Conservation (phyloP, 2,888 invertebrate genomes). For the Apoda limacodes region DNA sequence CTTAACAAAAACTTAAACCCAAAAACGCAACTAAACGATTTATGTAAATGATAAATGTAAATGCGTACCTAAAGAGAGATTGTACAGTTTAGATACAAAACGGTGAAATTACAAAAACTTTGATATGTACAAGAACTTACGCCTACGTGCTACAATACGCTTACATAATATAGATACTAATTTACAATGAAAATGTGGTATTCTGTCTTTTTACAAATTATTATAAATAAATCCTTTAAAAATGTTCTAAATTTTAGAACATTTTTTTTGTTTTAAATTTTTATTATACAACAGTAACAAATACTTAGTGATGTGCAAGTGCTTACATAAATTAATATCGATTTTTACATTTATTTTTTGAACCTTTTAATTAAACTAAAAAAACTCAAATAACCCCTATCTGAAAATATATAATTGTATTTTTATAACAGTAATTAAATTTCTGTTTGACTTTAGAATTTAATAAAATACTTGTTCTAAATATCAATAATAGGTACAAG, state of each 20-base stretch:
- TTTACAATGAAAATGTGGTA: constrained; percentile 33
- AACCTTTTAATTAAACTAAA: constrained; percentile 27
- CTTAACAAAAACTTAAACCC: too few relatives aligned
- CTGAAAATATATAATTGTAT: too few relatives aligned
- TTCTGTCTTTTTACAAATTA: constrained; percentile 31
- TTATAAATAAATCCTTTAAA: constrained; percentile 33
- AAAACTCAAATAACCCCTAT: too few relatives aligned
- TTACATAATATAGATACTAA: constrained; percentile 38
- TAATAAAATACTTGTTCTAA: too few relatives aligned
- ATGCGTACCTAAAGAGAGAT: constrained; percentile 23
- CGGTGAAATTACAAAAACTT: constrained; percentile 37
- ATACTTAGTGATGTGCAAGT: constrained; percentile 23
- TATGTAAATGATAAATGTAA: not conserved
- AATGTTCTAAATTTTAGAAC: constrained; percentile 60
- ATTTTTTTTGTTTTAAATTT: too few relatives aligned
- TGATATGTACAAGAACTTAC: constrained; percentile 59
- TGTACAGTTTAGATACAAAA: constrained; percentile 48
- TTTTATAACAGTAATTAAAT: too few relatives aligned
- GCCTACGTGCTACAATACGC: constrained; percentile 28
- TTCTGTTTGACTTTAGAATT: too few relatives aligned
- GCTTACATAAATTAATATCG: constrained; percentile 11
- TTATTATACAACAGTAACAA: too few relatives aligned
- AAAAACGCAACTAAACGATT: not conserved
- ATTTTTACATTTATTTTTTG: constrained; percentile 41
- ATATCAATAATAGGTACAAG: too few relatives aligned